These are phyloP conservation scores for Taeniopygia guttata DNA, from an alignment of 2,797 vertebrate genomes.

Conservation along the genomic window DNA sequence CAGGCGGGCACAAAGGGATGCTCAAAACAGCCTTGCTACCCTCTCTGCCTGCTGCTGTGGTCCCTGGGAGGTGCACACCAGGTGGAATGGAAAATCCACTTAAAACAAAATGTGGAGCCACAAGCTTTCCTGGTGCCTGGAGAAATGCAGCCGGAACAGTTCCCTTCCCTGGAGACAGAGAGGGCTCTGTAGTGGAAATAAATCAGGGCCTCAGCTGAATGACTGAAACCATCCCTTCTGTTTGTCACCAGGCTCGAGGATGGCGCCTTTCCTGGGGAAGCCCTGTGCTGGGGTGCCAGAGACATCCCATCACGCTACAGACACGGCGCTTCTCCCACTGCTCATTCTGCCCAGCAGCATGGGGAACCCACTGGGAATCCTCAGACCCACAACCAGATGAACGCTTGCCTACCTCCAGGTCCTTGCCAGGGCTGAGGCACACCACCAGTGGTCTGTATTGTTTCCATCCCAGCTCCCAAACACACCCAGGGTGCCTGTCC, in stretches of 20 bases:
- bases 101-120: rapidly evolving
- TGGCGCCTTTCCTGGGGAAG: rapidly evolving
- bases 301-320: rapidly evolving
- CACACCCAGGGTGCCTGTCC: rapidly evolving
- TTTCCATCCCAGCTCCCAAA: background rate
- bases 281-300: background rate
- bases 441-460: rapidly evolving
- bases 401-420: background rate
- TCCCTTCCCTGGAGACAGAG: background rate
- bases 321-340: rapidly evolving
- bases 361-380: background rate
- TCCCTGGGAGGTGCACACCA: rapidly evolving
- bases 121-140: background rate
- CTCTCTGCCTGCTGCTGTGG: background rate
- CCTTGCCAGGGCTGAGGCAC: rapidly evolving
- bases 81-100: background rate
- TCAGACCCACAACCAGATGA: background rate
- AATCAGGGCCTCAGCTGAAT: background rate
- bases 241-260: background rate
- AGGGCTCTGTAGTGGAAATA: constrained; percentile 6
- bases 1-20: background rate
- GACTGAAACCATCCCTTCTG: background rate
- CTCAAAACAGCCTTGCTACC: background rate
- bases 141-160: background rate
- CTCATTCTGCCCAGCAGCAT: background rate